Percentiles rank a stretch among this genome's conserved stretches.
Evolutionary conservation across 2,113 vertebrate species (phyloP).

Genomic region (Trinectes maculatus): DNA sequence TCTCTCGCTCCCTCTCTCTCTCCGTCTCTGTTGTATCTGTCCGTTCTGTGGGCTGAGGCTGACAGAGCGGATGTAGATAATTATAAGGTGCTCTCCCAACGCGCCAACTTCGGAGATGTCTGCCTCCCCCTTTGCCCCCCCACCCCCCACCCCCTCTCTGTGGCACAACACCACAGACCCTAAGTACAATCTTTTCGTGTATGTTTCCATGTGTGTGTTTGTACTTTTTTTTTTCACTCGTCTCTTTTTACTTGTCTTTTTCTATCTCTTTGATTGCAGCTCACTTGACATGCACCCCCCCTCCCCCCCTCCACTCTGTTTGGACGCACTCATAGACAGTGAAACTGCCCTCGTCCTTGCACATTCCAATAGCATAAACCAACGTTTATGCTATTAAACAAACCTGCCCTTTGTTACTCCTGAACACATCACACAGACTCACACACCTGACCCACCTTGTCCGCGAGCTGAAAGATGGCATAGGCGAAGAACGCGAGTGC

Average conservation of each 20-base stretch:
- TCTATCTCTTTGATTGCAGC: constrained; percentile 64
- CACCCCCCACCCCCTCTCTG: constrained; percentile 15
- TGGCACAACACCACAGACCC: constrained; percentile 62
- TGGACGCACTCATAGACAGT: constrained; percentile 35
- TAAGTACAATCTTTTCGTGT: constrained; percentile 70
- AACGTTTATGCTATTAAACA: constrained; percentile 47
- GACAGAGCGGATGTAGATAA: constrained; percentile 78
- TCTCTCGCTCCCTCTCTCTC: neutral
- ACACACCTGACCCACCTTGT: constrained; percentile 45
- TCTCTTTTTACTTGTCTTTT: constrained; percentile 42
- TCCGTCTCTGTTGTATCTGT: constrained; percentile 45
- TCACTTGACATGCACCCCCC: constrained; percentile 58
- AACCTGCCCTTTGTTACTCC: constrained; percentile 22
- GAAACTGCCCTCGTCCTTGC: constrained; percentile 39
- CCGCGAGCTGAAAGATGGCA: constrained; percentile 47
- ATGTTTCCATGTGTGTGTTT: constrained; percentile 26
- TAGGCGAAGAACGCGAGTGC: constrained; percentile 19
- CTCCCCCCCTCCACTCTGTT: constrained; percentile 51
- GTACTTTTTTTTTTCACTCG: constrained; percentile 12
- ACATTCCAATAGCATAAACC: constrained; percentile 57
- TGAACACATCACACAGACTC: constrained; percentile 49
- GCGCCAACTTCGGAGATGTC: constrained; percentile 69
- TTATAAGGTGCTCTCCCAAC: constrained; percentile 76
- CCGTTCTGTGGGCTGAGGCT: constrained; percentile 51
- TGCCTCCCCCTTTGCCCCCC: constrained; percentile 50